Evolutionary conservation across 2,113 vertebrate genomes (phyloP), one percentile per base, ranked within the genome.

Genomic region (Gopherus evgoodei): DNA sequence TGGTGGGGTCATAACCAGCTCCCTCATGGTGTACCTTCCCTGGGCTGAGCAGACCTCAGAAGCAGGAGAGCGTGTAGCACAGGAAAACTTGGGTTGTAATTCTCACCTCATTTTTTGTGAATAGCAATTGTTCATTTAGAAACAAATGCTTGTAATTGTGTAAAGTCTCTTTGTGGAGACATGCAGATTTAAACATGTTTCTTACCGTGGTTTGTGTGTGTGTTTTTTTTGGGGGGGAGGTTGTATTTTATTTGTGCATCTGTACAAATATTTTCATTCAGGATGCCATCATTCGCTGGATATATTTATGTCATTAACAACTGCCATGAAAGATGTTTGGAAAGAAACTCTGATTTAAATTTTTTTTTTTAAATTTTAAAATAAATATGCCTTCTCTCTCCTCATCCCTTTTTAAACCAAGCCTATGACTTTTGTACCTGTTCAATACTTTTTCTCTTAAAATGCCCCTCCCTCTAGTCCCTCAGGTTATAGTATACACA

Each of bases 1-100:
- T 47, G 11, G 21, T 81, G 78, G 44, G 80, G 38, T 57, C 88
- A 38, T 91, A 92, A 93, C 96, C 82, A 84, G 62, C 95, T 95
- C 78, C 22, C 83, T 95, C 65, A 69, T 92, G 49, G 14, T 93
- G 90, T 95, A 95, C 56, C 35, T 84, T 85, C 90, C 13, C 78
- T 94, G 84, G 62, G 17, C 5, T 69, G n/a, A 5, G 89, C 80
- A 84, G 56, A 38, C 52, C 59, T 93, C 91, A 90, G 75, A 69
- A 35, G 24, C 65, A 76, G 69, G 47, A 54, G 84, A 89, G 49
- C 90, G 54, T n/a, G n/a, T 44, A 92, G 47, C 31, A 31, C 8
- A 50, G 49, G 57, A 87, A 83, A 84, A 88, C 0, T 76, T 44
- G 38, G 3, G 10, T 76, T 27, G 24, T 78, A 78, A 44, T 44